Base-by-base conservation (phyloP, 2,113 vertebrate genomes). In the Pholis gunnellus region DNA sequence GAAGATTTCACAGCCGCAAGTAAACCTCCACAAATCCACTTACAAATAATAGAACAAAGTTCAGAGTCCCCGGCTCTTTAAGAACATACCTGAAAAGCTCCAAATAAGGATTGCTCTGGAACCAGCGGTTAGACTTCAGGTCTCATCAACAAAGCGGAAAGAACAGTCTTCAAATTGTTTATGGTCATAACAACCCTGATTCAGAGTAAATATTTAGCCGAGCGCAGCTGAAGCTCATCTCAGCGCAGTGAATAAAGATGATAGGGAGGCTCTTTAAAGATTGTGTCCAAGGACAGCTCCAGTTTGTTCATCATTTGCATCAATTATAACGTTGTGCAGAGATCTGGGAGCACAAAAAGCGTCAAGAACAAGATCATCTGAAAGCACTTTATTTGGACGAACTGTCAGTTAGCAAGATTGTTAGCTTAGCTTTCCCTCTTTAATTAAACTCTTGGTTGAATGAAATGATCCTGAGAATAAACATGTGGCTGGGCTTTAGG, bases 161-260 rank as follows among this genome's bases (percentile, higher is more conserved):
- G 38, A 56, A 36, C n/a, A 10, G 31, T 11, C 31, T 54, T 57
- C 50, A 59, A 6, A 77, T 60, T 65, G 74, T 40, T 56, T 66
- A 59, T 1, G 40, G 52, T 42, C 34, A 29, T 5, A 64, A 25
- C 59, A 46, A 38, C 50, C 38, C 2, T 9, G 48, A 73, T 48
- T 36, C 69, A 54, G 29, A 50, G 9, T 18, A 66, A 64, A 65
- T 52, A 67, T 59, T 59, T 22, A 67, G 22, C 38, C 1, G 68
- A 52, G 34, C 1, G 3, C 5, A 1, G 63, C 52, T 31, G n/a
- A 14, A 38, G 40, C 29, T 67, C 52, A 40, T 67, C 70, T 40
- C 5, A 60, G 20, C 9, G 17, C 40, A 4, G 40, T 46, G 38
- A 67, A 22, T 73, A 5, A 66, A 42, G 34, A 42, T 3, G 57